phyloP scores from a whole-genome alignment of 2,113 vertebrate species.

The Euleptes europaea region DNA sequence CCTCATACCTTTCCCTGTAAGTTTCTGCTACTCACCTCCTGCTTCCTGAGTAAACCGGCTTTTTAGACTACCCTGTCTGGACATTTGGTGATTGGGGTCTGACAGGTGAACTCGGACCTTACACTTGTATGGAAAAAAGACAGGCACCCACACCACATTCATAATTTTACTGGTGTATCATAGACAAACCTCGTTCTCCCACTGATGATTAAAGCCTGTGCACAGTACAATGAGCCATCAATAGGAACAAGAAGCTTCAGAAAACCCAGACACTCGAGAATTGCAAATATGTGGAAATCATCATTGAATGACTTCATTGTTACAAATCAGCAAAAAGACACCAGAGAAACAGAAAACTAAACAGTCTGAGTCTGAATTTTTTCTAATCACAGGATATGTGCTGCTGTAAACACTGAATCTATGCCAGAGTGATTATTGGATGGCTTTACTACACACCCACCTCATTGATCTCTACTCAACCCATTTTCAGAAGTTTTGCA shows the following conservation, averaged over 20 bases:
- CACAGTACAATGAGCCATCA: neutral
- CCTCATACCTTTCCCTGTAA: too few relatives aligned
- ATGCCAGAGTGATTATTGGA: conserved; percentile 26
- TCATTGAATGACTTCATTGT: neutral
- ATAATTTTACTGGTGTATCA: neutral
- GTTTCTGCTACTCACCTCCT: too few relatives aligned
- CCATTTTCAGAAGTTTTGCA: neutral
- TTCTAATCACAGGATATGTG: neutral
- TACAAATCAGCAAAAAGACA: neutral
- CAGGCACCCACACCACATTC: neutral
- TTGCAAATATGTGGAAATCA: neutral
- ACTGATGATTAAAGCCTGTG: neutral
- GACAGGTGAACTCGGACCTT: too few relatives aligned
- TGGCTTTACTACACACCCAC: neutral
- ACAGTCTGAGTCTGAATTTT: conserved; percentile 3
- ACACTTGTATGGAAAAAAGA: too few relatives aligned
- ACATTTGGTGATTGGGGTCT: too few relatives aligned
- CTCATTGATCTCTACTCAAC: neutral
- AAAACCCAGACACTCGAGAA: neutral
- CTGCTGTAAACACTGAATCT: conserved; percentile 5
- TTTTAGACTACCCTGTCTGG: too few relatives aligned
- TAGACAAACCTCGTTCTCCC: neutral
- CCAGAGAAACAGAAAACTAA: neutral
- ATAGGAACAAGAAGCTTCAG: neutral
- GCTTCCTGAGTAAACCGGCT: too few relatives aligned